These are phyloP conservation scores for Epirrita christyi DNA, from an alignment of 2,888 invertebrate genomes.

Conservation along the genomic window DNA sequence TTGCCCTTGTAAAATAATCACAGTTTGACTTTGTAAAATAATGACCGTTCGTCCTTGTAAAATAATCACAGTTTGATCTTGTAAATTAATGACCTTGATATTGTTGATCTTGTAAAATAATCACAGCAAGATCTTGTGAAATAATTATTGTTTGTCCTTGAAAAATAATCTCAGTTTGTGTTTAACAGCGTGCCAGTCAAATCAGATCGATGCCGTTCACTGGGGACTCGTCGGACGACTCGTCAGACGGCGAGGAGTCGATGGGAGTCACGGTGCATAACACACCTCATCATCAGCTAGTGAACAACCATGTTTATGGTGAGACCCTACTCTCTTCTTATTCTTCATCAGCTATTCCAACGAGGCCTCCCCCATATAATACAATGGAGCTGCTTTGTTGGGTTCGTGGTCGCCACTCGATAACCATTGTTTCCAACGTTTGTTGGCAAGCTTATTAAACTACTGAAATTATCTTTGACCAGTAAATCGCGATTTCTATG, in stretches of 20 bases:
- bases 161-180: not conserved
- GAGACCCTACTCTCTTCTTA: conserved; percentile 35
- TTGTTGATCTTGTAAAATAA: not conserved
- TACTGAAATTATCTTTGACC: too few relatives aligned
- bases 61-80: not conserved
- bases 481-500: too few relatives aligned
- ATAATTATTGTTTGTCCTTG: too few relatives aligned
- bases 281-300: conserved; percentile 75
- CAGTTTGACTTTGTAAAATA: too few relatives aligned
- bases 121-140: not conserved
- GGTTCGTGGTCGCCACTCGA: too few relatives aligned
- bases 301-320: conserved; percentile 65
- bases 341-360: too few relatives aligned
- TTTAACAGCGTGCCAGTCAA: conserved; percentile 93
- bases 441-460: not conserved
- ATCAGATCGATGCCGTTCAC: conserved; percentile 98
- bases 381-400: too few relatives aligned
- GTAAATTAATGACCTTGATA: too few relatives aligned
- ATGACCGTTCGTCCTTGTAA: not conserved
- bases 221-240: conserved; percentile 97
- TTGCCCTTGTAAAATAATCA: too few relatives aligned
- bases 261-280: conserved; percentile 82
- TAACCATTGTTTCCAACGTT: too few relatives aligned
- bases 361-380: too few relatives aligned
- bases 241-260: conserved; percentile 95